Percentiles rank a stretch among this genome's conserved stretches.
Evolutionary conservation across 2,888 invertebrate genomes (phyloP).

Genomic region (Chrysomela aeneicollis): DNA sequence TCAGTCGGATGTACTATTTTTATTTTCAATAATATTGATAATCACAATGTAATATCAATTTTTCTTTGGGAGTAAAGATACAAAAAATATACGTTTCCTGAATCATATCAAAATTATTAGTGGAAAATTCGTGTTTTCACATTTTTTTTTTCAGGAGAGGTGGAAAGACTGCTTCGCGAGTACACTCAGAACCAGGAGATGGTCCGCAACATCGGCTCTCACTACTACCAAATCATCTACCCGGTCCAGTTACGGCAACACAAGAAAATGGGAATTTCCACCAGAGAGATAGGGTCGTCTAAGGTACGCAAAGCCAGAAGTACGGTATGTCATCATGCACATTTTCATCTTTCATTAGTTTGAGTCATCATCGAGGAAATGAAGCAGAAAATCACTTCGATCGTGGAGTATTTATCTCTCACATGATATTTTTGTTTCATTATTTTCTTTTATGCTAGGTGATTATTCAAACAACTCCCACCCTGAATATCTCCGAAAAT

Average conservation of each 20-base stretch:
- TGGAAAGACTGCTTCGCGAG: slow-evolving; percentile 88
- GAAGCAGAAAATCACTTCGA: slow-evolving; percentile 17
- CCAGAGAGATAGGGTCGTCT: slow-evolving; percentile 86
- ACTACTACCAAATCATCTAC: slow-evolving; percentile 94
- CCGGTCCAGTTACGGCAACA: slow-evolving; percentile 93
- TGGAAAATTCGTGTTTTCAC: too few species aligned
- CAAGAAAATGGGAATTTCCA: slow-evolving; percentile 96
- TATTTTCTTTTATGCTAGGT: too few species aligned
- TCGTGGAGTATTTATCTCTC: too few species aligned
- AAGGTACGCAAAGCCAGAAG: slow-evolving; percentile 77
- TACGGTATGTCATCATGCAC: slow-evolving; percentile 65
- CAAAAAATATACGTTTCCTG: too few species aligned
- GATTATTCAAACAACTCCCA: too few species aligned
- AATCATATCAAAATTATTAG: too few species aligned
- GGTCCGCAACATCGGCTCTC: slow-evolving; percentile 88
- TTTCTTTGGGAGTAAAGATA: too few species aligned
- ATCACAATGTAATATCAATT: too few species aligned
- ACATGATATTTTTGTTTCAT: too few species aligned
- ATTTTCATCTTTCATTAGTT: slow-evolving; percentile 51
- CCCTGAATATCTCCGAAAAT: too few species aligned
- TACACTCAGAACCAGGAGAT: slow-evolving; percentile 92
- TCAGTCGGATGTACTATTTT: too few species aligned
- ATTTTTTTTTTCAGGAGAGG: slow-evolving; percentile 79
- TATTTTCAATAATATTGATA: too few species aligned
- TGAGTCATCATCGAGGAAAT: slow-evolving; percentile 6